phyloP scores from a whole-genome alignment of 2,888 invertebrate genomes.

The Meandrusa payeni region DNA sequence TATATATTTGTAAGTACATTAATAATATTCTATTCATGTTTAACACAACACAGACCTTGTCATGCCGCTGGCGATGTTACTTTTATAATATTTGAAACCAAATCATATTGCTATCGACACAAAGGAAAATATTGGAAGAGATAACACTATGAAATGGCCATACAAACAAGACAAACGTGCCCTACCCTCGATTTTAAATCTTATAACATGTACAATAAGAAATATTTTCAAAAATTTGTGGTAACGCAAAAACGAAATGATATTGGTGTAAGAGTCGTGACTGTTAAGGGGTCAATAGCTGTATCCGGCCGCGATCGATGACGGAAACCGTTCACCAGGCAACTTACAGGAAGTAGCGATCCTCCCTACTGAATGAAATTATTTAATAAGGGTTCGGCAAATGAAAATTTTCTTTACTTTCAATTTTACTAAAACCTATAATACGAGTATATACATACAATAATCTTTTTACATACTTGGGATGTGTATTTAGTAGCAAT shows the following conservation, averaged over 20 bases:
- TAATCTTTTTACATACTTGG: too few relatives aligned
- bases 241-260: conserved; percentile 36
- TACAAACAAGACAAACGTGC: conserved; percentile 8
- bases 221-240: conserved; percentile 30
- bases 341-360: conserved; percentile 48
- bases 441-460: too few relatives aligned
- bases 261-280: conserved; percentile 41
- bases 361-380: conserved; percentile 42
- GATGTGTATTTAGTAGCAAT: too few relatives aligned
- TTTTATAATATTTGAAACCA: conserved; percentile 21
- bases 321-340: conserved; percentile 49
- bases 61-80: conserved; percentile 12
- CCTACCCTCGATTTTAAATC: conserved; percentile 8
- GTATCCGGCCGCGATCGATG: conserved; percentile 65
- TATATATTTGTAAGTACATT: too few relatives aligned
- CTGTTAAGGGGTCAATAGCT: conserved; percentile 60
- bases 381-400: conserved; percentile 27
- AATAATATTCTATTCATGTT: conserved; percentile 3
- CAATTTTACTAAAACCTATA: too few relatives aligned
- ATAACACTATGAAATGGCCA: conserved; percentile 23
- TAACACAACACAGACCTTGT: conserved; percentile 1
- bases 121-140: conserved; percentile 23
- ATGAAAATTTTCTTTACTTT: neutral
- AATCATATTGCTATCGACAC: conserved; percentile 21
- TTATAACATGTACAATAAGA: conserved; percentile 19